These are phyloP conservation scores for Etheostoma nigrum DNA, from an alignment of 2,797 vertebrate species.

Conservation along the genomic window DNA sequence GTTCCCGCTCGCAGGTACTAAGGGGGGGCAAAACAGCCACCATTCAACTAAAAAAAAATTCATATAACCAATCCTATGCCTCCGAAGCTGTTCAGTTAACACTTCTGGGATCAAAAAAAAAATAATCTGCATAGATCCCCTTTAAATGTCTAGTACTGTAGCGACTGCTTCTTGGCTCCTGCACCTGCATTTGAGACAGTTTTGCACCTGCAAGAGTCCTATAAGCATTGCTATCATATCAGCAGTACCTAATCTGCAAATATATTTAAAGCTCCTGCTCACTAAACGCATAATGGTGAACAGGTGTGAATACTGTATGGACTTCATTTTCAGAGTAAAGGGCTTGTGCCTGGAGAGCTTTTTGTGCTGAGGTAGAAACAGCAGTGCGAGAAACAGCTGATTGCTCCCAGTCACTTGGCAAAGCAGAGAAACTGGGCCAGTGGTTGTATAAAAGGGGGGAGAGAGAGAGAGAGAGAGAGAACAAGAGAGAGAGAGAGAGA, in stretches of 20 bases:
- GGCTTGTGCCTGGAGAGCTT: conserved; percentile 34
- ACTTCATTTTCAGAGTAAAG: conserved; percentile 36
- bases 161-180: background rate
- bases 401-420: conserved; percentile 76
- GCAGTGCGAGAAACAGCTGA: conserved; percentile 76
- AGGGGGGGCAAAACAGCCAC: no score
- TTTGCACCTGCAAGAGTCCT: conserved; percentile 37
- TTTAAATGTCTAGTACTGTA: background rate
- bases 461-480: background rate
- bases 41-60: no score
- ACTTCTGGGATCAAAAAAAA: no score
- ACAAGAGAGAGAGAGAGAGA: background rate
- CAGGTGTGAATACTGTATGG: conserved; percentile 53
- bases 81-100: no score
- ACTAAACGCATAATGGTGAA: conserved; percentile 17
- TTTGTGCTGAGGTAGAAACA: conserved; percentile 68
- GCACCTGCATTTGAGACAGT: background rate
- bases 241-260: conserved; percentile 5
- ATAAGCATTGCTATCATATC: background rate
- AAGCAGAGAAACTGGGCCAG: conserved; percentile 53
- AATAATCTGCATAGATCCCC: no score
- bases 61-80: no score
- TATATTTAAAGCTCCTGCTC: conserved; percentile 13
- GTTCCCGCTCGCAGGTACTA: no score
- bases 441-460: conserved; percentile 23